Evolutionary conservation across 1,140 invertebrate species (phyloP), one percentile per base, ranked within the genome.

Genomic region (Luehdorfia chinensis): DNA sequence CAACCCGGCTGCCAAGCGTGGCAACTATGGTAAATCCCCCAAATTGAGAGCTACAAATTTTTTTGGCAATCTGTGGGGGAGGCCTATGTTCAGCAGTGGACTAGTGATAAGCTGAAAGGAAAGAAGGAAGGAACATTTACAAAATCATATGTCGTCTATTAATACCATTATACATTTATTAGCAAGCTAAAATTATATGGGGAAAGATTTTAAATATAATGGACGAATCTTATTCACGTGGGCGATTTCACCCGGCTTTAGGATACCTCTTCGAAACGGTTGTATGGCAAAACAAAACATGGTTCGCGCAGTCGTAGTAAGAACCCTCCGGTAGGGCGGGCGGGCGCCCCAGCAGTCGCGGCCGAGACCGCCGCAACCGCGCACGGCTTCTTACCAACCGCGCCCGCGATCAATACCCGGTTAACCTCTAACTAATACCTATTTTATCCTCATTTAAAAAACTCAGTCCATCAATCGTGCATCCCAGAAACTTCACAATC

Each of bases 311-410:
- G 72, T 49, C 70, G 75, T 69, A 55, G 12, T 43, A 50, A 47
- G 53, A 55, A 36, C 45, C 50, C 49, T 56, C 49, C 44, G 51
- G 58, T 59, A 52, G 56, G 62, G 56, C 46, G 54, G 65, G 52
- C 51, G 53, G 32, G 50, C 55, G 49, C 57, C 55, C 58, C 23
- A 28, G 9, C 67, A 84, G 80, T 84, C 65, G 74, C 77, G 75
- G 77, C 77, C 50, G 50, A 66, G 50, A 57, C 60, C 59, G 74
- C 75, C 75, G 74, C 66, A 50, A 68, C 66, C 66, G 75, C 70
- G 68, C 61, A 59, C 59, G 55, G 32, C 67, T 55, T 66, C 66
- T 44, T 51, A 39, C 32, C 3, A 14, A 28, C 18, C 59, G 61
- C 59, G 53, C 30, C 53, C 66, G 67, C 66, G 70, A 74, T 84